These are phyloP conservation scores for Drosophila parvula DNA, from an alignment of 1,140 invertebrate genomes.

Conservation along the genomic window DNA sequence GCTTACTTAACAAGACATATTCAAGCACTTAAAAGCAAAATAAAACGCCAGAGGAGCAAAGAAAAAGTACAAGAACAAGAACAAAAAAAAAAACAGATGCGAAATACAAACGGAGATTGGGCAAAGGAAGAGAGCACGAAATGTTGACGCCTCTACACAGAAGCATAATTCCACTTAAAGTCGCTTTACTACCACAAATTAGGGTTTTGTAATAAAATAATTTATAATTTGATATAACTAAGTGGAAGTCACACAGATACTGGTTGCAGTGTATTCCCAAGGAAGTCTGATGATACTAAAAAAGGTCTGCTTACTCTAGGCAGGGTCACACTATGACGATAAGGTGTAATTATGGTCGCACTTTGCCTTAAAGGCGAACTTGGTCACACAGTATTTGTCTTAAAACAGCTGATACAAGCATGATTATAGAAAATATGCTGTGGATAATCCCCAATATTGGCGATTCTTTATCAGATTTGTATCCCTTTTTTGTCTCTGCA, in stretches of 20 bases:
- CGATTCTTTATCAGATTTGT: too few relatives aligned
- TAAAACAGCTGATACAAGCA: too few relatives aligned
- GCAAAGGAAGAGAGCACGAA: neutral
- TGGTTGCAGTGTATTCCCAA: too few relatives aligned
- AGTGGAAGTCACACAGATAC: neutral
- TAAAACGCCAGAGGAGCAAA: conserved; percentile 48
- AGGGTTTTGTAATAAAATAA: neutral
- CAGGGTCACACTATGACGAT: neutral
- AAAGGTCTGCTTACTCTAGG: fast-evolving
- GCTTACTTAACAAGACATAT: conserved; percentile 82
- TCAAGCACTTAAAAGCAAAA: conserved; percentile 81
- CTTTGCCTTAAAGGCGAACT: too few relatives aligned
- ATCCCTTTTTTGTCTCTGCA: neutral
- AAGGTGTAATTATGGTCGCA: too few relatives aligned
- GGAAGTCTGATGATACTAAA: neutral
- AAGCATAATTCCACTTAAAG: conserved; percentile 10
- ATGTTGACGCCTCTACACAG: conserved; percentile 7
- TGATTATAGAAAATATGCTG: too few relatives aligned
- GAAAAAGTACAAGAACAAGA: neutral
- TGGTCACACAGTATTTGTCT: neutral
- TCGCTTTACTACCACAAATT: conserved; percentile 8
- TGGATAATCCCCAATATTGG: too few relatives aligned
- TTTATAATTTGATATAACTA: neutral
- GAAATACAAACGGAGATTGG: neutral
- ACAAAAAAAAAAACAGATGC: neutral